Evolutionary conservation across 2,888 invertebrate species (phyloP).

Genomic region (Drosophila paramelanica): DNA sequence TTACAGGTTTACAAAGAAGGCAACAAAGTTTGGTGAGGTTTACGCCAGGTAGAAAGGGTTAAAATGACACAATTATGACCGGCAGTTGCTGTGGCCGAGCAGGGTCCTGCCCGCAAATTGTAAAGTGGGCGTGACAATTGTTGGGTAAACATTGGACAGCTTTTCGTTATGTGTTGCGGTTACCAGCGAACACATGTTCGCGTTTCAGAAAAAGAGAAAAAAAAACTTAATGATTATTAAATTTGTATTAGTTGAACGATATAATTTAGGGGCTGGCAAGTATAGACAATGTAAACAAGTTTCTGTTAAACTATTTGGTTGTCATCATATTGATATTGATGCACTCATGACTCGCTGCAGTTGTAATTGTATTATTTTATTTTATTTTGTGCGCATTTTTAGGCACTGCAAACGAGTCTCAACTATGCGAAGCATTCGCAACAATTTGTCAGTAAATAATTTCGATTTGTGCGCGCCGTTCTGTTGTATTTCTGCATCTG

Average conservation of each 20-base stretch:
- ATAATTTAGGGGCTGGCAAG: constrained; percentile 54
- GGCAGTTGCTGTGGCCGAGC: constrained; percentile 21
- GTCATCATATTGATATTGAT: constrained; percentile 39
- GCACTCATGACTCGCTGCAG: constrained; percentile 33
- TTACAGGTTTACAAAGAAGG: constrained; percentile 57
- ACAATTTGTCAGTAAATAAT: constrained; percentile 85
- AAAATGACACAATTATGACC: constrained; percentile 77
- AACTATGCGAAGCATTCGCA: constrained; percentile 81
- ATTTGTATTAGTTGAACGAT: constrained; percentile 63
- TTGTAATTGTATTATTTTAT: constrained; percentile 64
- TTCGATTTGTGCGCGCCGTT: constrained; percentile 59
- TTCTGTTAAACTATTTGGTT: constrained; percentile 30
- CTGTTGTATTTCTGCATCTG: constrained; percentile 30
- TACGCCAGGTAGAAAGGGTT: constrained; percentile 45
- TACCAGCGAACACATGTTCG: constrained; percentile 75
- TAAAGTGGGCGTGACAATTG: constrained; percentile 76
- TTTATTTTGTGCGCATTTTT: constrained; percentile 62
- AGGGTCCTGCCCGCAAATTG: constrained; percentile 49
- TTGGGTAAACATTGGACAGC: constrained; percentile 82
- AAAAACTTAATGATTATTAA: constrained; percentile 62
- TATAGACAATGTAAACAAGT: constrained; percentile 14
- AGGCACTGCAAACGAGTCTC: constrained; percentile 52
- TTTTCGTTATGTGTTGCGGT: constrained; percentile 67
- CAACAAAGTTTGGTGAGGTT: constrained; percentile 15
- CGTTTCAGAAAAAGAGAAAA: constrained; percentile 40